Conservation (phyloP, 2,888 invertebrate species). For the Agrochola lychnidis region DNA sequence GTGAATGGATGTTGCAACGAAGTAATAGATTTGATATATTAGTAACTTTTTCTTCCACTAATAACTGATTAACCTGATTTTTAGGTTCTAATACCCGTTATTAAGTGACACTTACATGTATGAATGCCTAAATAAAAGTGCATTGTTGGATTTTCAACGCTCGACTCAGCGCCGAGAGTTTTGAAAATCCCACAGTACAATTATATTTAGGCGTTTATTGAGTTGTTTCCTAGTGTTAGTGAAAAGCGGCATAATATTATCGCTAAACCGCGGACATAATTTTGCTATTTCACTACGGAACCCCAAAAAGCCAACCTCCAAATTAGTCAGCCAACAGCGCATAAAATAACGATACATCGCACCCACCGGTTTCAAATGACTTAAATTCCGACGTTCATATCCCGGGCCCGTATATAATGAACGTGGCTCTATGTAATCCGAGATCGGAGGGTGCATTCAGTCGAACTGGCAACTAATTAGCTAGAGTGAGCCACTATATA, state of each 20-base stretch:
- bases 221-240: neutral
- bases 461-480: slow-evolving; percentile 72
- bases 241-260: neutral
- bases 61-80: neutral
- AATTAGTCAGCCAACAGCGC: neutral
- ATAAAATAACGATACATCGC: slow-evolving; percentile 6
- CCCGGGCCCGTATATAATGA: slow-evolving; percentile 24
- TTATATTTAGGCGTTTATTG: neutral
- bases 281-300: neutral
- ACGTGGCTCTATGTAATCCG: slow-evolving; percentile 54
- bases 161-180: neutral
- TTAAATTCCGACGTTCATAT: slow-evolving; percentile 34
- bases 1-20: neutral
- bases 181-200: neutral
- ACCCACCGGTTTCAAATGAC: slow-evolving; percentile 5
- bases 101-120: neutral
- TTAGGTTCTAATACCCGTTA: neutral
- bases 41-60: neutral
- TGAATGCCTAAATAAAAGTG: too few relatives aligned
- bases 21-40: neutral
- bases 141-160: too few relatives aligned
- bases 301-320: neutral
- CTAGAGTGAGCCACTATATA: slow-evolving; percentile 65
- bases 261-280: neutral
- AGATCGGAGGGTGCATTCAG: slow-evolving; percentile 64